These are phyloP conservation scores for Blennius ocellaris DNA, from an alignment of 2,113 vertebrate genomes.

Conservation along the genomic window DNA sequence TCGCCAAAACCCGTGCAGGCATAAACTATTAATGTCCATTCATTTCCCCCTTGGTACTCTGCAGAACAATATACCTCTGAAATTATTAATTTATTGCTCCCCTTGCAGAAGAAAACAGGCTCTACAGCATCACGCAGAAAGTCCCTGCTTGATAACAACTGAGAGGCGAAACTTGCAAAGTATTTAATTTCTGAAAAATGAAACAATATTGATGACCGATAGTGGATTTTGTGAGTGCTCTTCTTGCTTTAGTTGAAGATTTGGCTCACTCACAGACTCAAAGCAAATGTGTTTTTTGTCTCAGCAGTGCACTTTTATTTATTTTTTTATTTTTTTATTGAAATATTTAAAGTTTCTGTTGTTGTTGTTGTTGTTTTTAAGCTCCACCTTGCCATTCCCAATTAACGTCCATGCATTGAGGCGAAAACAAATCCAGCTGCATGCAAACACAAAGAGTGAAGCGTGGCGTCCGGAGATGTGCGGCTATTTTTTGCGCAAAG, in stretches of 20 bases:
- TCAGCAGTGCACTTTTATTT: not conserved
- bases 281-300: constrained; percentile 12
- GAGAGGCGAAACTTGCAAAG: constrained; percentile 25
- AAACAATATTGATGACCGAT: not conserved
- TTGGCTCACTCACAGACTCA: not conserved
- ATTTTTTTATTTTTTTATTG: too few species aligned
- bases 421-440: constrained; percentile 8
- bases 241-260: not conserved
- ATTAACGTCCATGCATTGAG: not conserved
- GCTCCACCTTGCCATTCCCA: not conserved
- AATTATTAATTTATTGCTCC: constrained; percentile 48
- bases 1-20: constrained; percentile 6
- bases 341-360: not conserved
- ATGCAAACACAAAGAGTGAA: not conserved
- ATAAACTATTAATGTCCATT: constrained; percentile 24
- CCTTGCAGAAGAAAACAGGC: constrained; percentile 30
- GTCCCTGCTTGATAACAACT: constrained; percentile 5
- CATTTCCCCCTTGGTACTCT: constrained; percentile 28
- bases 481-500: constrained; percentile 68
- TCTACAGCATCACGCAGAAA: constrained; percentile 22
- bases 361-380: not conserved
- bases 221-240: too few species aligned
- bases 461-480: constrained; percentile 16
- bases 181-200: not conserved
- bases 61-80: constrained; percentile 52